Evolutionary conservation across 2,888 invertebrate species (phyloP).

Genomic region (Ischnus inquisitorius): DNA sequence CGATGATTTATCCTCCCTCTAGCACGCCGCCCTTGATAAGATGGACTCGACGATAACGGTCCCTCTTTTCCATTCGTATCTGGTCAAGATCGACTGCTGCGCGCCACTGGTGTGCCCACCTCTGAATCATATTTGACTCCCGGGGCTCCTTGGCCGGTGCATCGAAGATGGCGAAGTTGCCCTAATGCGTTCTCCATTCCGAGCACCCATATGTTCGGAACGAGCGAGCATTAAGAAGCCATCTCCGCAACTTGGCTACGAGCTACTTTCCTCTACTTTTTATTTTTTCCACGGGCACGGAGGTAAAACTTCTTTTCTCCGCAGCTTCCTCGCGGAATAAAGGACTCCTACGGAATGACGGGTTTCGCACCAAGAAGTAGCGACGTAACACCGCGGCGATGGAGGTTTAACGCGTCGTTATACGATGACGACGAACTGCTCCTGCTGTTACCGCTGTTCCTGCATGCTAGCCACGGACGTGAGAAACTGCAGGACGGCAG

Average conservation of each 20-base stretch:
- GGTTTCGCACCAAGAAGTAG: conserved; percentile 63
- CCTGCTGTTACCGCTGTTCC: conserved; percentile 32
- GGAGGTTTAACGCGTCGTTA: conserved; percentile 69
- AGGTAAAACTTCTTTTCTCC: conserved; percentile 24
- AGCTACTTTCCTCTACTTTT: conserved; percentile 53
- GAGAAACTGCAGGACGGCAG: conserved; percentile 63
- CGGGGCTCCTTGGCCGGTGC: conserved; percentile 49
- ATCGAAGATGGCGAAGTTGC: conserved; percentile 60
- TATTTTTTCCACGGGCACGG: conserved; percentile 35
- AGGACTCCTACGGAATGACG: conserved; percentile 71
- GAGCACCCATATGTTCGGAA: conserved; percentile 52
- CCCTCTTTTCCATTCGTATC: conserved; percentile 59
- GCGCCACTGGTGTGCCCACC: conserved; percentile 58
- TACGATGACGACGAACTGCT: conserved; percentile 60
- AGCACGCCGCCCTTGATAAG: conserved; percentile 78
- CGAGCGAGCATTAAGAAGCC: conserved; percentile 59
- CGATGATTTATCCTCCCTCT: conserved; percentile 80
- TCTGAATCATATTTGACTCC: conserved; percentile 66
- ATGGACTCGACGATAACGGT: conserved; percentile 74
- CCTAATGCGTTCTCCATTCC: conserved; percentile 66
- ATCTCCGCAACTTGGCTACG: conserved; percentile 48
- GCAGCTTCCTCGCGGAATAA: conserved; percentile 62
- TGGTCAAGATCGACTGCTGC: conserved; percentile 66
- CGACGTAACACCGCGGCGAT: conserved; percentile 63
- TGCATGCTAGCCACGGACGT: conserved; percentile 35